phyloP scores from a whole-genome alignment of 2,797 vertebrate genomes.

The Neosalanx taihuensis region DNA sequence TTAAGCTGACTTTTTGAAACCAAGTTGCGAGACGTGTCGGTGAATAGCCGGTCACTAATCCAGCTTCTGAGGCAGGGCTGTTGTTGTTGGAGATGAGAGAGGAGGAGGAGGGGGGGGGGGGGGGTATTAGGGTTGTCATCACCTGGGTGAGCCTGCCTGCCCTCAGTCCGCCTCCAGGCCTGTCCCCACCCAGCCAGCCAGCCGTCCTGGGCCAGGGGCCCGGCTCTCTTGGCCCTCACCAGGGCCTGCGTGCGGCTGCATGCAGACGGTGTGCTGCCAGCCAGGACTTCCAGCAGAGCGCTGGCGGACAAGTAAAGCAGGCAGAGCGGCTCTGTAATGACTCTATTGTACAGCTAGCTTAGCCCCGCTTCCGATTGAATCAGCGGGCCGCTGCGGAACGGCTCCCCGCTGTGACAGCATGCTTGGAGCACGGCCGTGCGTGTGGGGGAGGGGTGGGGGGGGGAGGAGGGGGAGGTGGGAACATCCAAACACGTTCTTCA shows the following conservation, averaged over 20 bases:
- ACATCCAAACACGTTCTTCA: constrained; percentile 16
- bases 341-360: constrained; percentile 39
- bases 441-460: constrained; percentile 13
- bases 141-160: no score
- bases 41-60: no score
- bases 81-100: no score
- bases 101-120: no score
- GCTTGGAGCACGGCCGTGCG: constrained; percentile 3
- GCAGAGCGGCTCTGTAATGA: constrained; percentile 39
- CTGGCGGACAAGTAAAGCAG: constrained; percentile 20
- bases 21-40: no score
- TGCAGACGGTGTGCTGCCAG: not conserved
- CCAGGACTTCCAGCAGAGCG: constrained; percentile 13
- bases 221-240: not conserved
- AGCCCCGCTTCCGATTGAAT: constrained; percentile 46
- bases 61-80: no score
- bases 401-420: constrained; percentile 31
- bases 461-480: not conserved
- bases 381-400: constrained; percentile 25
- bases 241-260: not conserved
- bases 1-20: no score
- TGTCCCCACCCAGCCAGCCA: not conserved
- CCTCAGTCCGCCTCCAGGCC: not conserved
- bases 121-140: no score
- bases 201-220: not conserved